Conservation (phyloP, 2,113 vertebrate genomes). For the Okapia johnstoni region DNA sequence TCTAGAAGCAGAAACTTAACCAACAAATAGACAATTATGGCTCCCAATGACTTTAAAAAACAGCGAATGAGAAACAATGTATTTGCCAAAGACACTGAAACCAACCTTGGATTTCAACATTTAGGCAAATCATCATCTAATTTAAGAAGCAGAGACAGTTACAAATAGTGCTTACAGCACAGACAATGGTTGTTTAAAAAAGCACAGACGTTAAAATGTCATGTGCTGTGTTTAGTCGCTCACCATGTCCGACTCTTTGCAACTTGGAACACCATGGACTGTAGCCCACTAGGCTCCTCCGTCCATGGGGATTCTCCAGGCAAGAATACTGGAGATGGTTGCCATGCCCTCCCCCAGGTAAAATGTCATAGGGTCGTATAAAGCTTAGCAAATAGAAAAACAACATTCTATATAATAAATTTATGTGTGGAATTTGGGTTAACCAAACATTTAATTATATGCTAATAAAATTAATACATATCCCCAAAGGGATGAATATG, state of each 20-base stretch:
- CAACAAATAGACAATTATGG: background rate
- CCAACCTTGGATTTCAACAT: background rate
- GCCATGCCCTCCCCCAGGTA: background rate
- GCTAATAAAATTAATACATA: background rate
- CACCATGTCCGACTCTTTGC: background rate
- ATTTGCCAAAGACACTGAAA: background rate
- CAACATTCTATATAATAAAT: background rate
- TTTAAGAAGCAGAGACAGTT: background rate
- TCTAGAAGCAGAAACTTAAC: background rate
- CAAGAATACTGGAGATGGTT: background rate
- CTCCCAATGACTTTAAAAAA: background rate
- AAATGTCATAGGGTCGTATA: background rate
- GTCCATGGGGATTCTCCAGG: background rate
- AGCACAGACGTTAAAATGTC: background rate
- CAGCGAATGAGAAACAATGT: background rate
- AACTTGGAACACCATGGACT: background rate
- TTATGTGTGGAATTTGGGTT: background rate
- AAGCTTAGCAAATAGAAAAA: conserved; percentile 2
- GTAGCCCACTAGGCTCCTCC: background rate
- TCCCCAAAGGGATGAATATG: background rate
- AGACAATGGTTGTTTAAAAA: background rate
- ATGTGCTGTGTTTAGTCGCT: background rate
- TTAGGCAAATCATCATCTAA: background rate
- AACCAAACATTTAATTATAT: background rate
- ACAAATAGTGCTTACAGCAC: background rate